Percentiles rank a stretch among this genome's conserved stretches.
These are phyloP conservation scores for Parauchenoglanis ngamensis DNA, from an alignment of 2,797 vertebrate genomes.

Conservation along the genomic window DNA sequence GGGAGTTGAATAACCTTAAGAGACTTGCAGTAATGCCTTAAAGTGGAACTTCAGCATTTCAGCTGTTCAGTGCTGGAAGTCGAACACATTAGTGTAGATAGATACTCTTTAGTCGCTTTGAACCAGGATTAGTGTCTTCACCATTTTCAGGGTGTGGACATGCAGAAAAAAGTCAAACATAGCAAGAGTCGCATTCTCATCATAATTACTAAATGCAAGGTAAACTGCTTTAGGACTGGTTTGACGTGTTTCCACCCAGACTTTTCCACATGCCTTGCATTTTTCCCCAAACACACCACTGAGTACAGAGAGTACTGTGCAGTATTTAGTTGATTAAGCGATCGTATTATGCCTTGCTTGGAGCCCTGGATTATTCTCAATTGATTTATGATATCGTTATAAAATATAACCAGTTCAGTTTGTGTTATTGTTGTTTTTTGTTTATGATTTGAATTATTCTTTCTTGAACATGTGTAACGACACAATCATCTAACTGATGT, in stretches of 20 bases:
- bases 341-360: neutral
- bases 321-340: neutral
- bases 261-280: constrained; percentile 36
- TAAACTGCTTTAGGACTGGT: constrained; percentile 32
- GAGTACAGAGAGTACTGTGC: neutral
- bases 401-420: too few relatives aligned
- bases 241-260: constrained; percentile 19
- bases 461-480: neutral
- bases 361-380: neutral
- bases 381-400: neutral
- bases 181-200: constrained; percentile 10
- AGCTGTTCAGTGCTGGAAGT: neutral
- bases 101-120: neutral
- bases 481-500: neutral
- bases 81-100: neutral
- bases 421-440: neutral
- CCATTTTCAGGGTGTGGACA: constrained; percentile 23
- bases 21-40: constrained; percentile 1
- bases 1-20: constrained; percentile 17
- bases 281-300: constrained; percentile 18
- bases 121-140: neutral
- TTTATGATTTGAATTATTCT: neutral
- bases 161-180: neutral
- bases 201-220: neutral
- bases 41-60: constrained; percentile 11